Evolutionary conservation across 2,113 vertebrate genomes (phyloP).

Genomic region (Macrotus californicus): DNA sequence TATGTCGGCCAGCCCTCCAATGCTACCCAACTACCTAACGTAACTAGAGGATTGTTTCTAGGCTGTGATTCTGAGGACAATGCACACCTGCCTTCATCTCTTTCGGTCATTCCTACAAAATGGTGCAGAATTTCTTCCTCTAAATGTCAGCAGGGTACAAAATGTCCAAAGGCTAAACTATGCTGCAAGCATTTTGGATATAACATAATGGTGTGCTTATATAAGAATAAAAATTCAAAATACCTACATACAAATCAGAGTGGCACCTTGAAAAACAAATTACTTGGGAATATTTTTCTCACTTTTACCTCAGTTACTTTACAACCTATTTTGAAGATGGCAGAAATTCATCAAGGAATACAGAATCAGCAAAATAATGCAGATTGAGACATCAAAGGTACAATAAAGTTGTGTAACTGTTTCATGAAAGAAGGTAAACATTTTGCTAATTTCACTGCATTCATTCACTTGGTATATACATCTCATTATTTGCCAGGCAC

Average conservation of each 20-base stretch:
- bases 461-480: neutral
- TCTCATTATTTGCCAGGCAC: neutral
- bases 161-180: neutral
- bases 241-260: neutral
- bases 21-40: neutral
- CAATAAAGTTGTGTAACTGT: neutral
- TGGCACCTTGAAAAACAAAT: neutral
- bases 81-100: neutral
- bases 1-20: neutral
- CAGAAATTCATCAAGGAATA: conserved; percentile 15
- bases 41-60: neutral
- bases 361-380: neutral
- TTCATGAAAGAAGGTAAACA: neutral
- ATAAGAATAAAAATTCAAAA: conserved; percentile 26
- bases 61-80: no score
- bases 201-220: neutral
- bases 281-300: neutral
- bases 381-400: neutral
- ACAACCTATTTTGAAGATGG: neutral
- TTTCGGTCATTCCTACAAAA: neutral
- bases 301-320: neutral
- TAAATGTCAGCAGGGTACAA: neutral
- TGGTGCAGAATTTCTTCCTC: neutral
- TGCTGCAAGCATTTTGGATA: neutral
- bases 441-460: neutral